phyloP scores from a whole-genome alignment of 2,113 vertebrate species.

The Alethe diademata region DNA sequence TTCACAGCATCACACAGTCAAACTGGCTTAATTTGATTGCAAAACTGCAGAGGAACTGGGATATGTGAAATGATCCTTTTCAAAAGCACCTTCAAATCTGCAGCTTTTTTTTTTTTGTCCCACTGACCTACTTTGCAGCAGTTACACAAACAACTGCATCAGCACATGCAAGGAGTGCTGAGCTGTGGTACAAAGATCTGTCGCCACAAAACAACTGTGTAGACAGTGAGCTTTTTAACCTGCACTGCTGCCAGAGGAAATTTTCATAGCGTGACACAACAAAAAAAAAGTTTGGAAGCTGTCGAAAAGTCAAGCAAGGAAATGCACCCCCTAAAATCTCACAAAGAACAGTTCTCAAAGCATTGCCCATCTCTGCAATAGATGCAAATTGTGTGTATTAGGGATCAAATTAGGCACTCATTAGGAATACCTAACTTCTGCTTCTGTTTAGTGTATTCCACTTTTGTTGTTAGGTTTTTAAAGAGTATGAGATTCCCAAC shows the following conservation, averaged over 20 bases:
- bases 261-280: neutral
- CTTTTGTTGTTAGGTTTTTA: neutral
- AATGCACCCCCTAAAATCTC: neutral
- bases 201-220: neutral
- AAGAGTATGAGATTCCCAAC: neutral
- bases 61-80: neutral
- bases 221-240: neutral
- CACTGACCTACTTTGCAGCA: slow-evolving; percentile 46
- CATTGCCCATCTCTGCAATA: neutral
- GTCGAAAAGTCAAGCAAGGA: neutral
- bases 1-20: neutral
- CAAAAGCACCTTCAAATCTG: neutral
- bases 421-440: neutral
- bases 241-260: neutral
- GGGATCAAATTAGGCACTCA: neutral
- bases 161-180: neutral
- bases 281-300: neutral
- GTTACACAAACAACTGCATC: slow-evolving; percentile 55
- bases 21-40: neutral
- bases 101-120: neutral
- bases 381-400: neutral
- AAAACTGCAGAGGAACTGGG: neutral
- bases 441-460: neutral
- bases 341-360: neutral
- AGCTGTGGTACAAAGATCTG: slow-evolving; percentile 42